Conservation (phyloP, 2,113 vertebrate species). For the Craseonycteris thonglongyai region DNA sequence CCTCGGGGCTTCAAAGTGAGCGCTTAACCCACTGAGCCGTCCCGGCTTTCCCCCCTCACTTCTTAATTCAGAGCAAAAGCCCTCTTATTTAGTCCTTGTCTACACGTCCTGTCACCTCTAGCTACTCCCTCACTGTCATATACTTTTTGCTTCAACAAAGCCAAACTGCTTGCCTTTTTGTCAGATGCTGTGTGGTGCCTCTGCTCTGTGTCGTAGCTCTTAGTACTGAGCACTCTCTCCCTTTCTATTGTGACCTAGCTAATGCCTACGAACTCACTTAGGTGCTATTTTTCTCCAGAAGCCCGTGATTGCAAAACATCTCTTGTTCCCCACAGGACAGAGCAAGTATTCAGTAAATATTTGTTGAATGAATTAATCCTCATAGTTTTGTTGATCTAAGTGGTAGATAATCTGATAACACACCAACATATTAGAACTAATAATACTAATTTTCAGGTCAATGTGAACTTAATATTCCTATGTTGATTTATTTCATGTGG, state of each 20-base stretch:
- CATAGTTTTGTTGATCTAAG: constrained; percentile 39
- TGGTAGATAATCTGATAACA: constrained; percentile 32
- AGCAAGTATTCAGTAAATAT: constrained; percentile 40
- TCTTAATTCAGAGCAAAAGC: background rate
- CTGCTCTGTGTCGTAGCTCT: background rate
- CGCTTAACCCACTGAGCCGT: too few species aligned
- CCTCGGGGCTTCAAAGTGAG: too few species aligned
- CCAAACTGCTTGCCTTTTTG: background rate
- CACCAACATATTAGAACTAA: constrained; percentile 25
- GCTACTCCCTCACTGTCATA: background rate
- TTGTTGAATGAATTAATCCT: constrained; percentile 55
- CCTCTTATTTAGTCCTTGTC: background rate
- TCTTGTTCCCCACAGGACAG: background rate
- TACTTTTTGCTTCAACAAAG: background rate
- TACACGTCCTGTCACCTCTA: background rate
- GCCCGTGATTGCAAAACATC: background rate
- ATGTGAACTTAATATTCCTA: background rate
- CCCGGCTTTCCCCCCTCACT: too few species aligned
- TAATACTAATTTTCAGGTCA: constrained; percentile 5
- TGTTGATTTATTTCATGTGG: background rate
- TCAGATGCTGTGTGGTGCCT: background rate
- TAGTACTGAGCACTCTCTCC: background rate
- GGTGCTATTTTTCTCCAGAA: background rate
- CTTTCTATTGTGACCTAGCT: background rate
- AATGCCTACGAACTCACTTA: background rate